Conservation (phyloP, 2,797 vertebrate species). For the Iguana delicatissima region DNA sequence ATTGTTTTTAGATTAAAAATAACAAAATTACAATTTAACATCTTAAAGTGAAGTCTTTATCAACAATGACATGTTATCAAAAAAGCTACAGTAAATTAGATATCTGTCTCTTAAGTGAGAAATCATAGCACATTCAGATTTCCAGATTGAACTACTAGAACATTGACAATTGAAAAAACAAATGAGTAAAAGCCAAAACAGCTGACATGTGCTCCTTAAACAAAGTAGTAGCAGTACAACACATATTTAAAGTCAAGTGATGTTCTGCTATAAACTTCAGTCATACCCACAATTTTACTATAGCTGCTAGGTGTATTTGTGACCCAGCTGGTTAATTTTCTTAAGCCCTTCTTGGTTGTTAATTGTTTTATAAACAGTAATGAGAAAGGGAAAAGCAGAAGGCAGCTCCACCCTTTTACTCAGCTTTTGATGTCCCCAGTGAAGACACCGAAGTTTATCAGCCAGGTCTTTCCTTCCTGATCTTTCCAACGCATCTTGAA, state of each 20-base stretch:
- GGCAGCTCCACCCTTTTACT: constrained; percentile 82
- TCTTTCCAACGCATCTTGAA: constrained; percentile 80
- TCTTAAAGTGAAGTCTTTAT: background rate
- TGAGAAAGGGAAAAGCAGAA: constrained; percentile 85
- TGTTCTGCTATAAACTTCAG: background rate
- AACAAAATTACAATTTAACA: background rate
- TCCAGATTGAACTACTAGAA: background rate
- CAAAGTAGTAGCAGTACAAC: background rate
- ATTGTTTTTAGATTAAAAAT: background rate
- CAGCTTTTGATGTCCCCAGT: constrained; percentile 84
- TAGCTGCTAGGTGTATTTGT: constrained; percentile 70
- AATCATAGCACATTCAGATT: background rate
- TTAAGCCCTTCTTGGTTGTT: constrained; percentile 80
- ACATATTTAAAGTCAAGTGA: too few species aligned
- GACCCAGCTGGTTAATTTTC: constrained; percentile 82
- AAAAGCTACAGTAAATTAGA: background rate
- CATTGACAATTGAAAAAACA: background rate
- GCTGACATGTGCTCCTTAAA: too few species aligned
- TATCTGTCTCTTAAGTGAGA: background rate
- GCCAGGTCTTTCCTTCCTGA: constrained; percentile 80
- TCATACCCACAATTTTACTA: background rate
- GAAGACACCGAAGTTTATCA: constrained; percentile 81
- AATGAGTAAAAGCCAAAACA: background rate
- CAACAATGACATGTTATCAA: background rate
- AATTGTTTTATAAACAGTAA: constrained; percentile 84